Percentiles rank a stretch among this genome's conserved stretches.
Conservation (phyloP, 2,113 vertebrate genomes). For the Cettia cetti region DNA sequence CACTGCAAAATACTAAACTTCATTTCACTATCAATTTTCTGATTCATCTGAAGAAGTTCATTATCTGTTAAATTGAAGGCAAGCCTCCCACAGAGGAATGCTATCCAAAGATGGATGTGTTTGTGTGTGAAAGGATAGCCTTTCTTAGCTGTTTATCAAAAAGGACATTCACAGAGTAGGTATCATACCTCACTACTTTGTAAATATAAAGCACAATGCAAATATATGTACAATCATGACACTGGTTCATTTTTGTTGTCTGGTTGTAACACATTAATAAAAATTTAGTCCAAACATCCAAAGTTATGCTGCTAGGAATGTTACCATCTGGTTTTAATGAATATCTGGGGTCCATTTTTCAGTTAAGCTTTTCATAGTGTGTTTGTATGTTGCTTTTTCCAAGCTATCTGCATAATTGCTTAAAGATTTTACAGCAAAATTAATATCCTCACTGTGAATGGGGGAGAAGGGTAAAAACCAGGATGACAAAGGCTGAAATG, state of each 20-base stretch:
- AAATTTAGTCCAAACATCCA: conserved; percentile 71
- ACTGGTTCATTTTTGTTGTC: conserved; percentile 53
- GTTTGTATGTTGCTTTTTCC: conserved; percentile 86
- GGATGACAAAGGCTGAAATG: conserved; percentile 86
- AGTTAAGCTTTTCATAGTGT: conserved; percentile 89
- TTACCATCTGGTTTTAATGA: conserved; percentile 97
- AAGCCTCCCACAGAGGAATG: conserved; percentile 70
- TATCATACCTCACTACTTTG: conserved; percentile 42
- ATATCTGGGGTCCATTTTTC: conserved; percentile 87
- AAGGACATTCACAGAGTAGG: conserved; percentile 22
- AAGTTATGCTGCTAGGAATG: conserved; percentile 80
- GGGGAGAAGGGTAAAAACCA: conserved; percentile 78
- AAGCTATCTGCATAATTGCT: conserved; percentile 96
- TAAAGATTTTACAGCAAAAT: conserved; percentile 94
- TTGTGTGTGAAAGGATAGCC: conserved; percentile 58
- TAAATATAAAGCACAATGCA: conserved; percentile 51
- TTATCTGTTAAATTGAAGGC: conserved; percentile 73
- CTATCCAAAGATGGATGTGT: conserved; percentile 67
- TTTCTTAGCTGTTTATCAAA: conserved; percentile 55
- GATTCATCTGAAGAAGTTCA: conserved; percentile 71
- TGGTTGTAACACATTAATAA: conserved; percentile 63
- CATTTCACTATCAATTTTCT: conserved; percentile 70
- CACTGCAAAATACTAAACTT: conserved; percentile 57
- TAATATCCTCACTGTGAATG: conserved; percentile 88
- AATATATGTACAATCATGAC: background rate